A percentile compares a stretch with the other conserved stretches of the same genome.
phyloP scores from a whole-genome alignment of 2,113 vertebrate species.

The Apteryx owenii region DNA sequence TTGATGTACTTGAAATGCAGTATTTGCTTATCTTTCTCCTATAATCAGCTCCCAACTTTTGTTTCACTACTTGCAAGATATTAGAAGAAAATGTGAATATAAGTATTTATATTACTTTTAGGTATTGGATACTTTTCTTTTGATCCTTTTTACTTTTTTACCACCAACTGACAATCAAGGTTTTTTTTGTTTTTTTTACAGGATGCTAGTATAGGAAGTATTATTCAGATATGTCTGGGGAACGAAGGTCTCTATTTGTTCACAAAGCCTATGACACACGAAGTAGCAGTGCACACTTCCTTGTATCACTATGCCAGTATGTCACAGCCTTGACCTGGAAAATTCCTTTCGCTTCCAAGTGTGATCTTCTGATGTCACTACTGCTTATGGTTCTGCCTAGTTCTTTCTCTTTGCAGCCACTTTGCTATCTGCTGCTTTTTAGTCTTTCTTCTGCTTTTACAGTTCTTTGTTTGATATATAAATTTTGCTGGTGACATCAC shows the following conservation, averaged over 20 bases:
- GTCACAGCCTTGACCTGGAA: background rate
- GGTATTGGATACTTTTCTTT: background rate
- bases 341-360: background rate
- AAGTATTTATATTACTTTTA: background rate
- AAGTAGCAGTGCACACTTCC: accelerated
- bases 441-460: background rate
- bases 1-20: background rate
- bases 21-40: background rate
- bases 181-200: background rate
- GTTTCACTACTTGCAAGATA: background rate
- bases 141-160: background rate
- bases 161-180: background rate
- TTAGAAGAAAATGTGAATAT: background rate
- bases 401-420: background rate
- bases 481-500: background rate
- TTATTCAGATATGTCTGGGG: background rate
- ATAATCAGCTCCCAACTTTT: background rate
- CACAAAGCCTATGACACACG: background rate
- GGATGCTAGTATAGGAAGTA: background rate
- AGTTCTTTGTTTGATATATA: background rate
- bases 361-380: background rate
- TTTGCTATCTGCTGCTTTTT: background rate
- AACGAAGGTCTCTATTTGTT: background rate
- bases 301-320: background rate
- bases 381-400: background rate